Conservation (phyloP, 2,888 invertebrate species). For the Cyaniris semiargus region DNA sequence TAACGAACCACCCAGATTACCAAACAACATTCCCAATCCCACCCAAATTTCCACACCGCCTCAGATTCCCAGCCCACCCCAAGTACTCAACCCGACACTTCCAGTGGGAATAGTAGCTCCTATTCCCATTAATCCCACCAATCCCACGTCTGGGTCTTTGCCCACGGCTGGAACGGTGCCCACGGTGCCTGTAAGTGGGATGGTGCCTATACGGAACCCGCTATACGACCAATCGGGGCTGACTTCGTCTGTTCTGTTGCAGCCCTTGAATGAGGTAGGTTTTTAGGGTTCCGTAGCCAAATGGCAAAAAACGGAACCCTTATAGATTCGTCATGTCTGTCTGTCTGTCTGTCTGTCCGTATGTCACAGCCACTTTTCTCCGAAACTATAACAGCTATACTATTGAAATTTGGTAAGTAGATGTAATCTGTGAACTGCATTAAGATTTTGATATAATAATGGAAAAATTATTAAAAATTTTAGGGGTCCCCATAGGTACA, state of each 20-base stretch:
- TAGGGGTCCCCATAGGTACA: too few relatives aligned
- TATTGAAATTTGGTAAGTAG: too few relatives aligned
- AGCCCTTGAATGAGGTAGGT: conserved; percentile 72
- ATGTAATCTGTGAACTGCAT: too few relatives aligned
- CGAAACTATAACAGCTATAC: too few relatives aligned
- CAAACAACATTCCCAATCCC: neutral
- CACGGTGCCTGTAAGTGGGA: conserved; percentile 52
- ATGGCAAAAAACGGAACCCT: too few relatives aligned
- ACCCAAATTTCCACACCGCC: neutral
- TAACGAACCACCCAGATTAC: neutral
- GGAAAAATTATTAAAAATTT: too few relatives aligned
- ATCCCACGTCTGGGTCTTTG: conserved; percentile 21
- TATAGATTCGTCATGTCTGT: too few relatives aligned
- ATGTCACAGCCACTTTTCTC: too few relatives aligned
- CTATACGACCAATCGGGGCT: conserved; percentile 67
- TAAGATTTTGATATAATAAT: too few relatives aligned
- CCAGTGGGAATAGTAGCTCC: conserved; percentile 26
- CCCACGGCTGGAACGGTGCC: conserved; percentile 29
- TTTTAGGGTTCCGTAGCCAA: too few relatives aligned
- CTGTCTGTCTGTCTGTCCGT: too few relatives aligned
- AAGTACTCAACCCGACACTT: neutral
- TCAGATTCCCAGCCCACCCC: neutral
- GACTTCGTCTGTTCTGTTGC: conserved; percentile 67
- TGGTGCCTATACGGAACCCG: conserved; percentile 70
- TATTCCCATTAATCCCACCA: conserved; percentile 20